phyloP scores from a whole-genome alignment of 2,888 invertebrate genomes.

The Oxystoma pomonae region DNA sequence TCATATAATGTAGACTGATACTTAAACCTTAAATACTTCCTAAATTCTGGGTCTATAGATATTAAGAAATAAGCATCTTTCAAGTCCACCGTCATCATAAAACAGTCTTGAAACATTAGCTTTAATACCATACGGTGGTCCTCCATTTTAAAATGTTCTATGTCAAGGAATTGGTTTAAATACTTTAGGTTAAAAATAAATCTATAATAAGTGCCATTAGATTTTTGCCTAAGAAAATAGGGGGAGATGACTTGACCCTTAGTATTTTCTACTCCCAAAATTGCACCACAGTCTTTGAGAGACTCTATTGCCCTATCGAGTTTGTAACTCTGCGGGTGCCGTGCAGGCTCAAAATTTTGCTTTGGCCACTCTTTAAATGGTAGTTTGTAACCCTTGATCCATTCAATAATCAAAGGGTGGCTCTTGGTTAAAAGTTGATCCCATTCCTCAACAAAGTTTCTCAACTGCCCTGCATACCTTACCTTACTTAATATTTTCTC shows the following conservation, averaged over 20 bases:
- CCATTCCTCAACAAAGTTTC: neutral
- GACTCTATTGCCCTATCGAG: no score
- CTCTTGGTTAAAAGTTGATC: no score
- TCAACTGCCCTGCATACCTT: neutral
- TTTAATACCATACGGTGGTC: conserved; percentile 24
- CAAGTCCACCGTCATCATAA: conserved; percentile 13
- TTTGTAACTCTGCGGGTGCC: no score
- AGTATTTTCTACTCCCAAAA: neutral
- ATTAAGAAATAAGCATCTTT: conserved; percentile 22
- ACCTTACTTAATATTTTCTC: neutral
- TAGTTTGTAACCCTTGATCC: neutral
- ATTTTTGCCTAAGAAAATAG: conserved; percentile 17
- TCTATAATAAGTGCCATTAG: conserved; percentile 17
- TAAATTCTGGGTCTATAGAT: conserved; percentile 18
- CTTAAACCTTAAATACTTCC: conserved; percentile 26
- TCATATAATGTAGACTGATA: conserved; percentile 23
- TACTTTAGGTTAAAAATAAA: conserved; percentile 27
- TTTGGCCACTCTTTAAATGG: neutral
- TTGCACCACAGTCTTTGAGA: no score
- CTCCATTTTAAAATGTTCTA: conserved; percentile 30
- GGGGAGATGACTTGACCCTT: neutral
- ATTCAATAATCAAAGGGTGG: neutral
- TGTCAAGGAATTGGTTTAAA: conserved; percentile 25
- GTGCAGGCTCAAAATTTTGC: no score
- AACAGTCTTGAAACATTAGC: conserved; percentile 17